Evolutionary conservation across 1,140 invertebrate species (phyloP), one percentile per base, ranked within the genome.

Genomic region (Sminthurinus signatus): DNA sequence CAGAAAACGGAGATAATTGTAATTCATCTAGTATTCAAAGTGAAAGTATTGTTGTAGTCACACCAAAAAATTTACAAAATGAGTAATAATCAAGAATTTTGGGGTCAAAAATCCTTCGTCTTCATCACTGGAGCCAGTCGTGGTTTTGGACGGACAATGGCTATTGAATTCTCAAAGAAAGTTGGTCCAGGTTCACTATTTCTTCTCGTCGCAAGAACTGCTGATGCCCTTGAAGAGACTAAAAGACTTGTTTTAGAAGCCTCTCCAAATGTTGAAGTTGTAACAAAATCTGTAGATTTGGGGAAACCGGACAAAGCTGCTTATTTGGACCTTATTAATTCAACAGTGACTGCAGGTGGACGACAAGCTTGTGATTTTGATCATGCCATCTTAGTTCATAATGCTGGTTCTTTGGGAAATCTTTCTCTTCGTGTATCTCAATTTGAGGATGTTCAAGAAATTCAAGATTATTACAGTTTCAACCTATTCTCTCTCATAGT

Each of bases 381-480:
- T 54, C 80, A 83, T 58, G 81, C 80, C 27, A 75, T 95, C 3
- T 81, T 97, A 17, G 82, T 96, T 60, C 93, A 97, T 74, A 97
- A 96, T 83, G 92, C 88, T 10, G 94, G 89, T 2, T 86, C 87
- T 0, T 71, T 93, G 31, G 93, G 93, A n/a, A 83, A 88, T 76
- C 74, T 76, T 80, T 0, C 80, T 69, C 75, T 62, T 15, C 67
- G 76, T 65, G 82, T 83, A 1, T 76, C 75, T 5, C 79, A 86
- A 23, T 79, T 88, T 68, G 79, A 79, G 1, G 77, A 88, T 74
- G 72, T 83, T 12, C 72, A 80, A 0, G 77, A 80, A 36, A 83
- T 88, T 78, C 78, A 80, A 58, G 75, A 81, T 19, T 90, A 90
- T 75, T 91, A 83, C 73, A 81, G 86, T 70, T 75, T 90, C 31